Conservation (phyloP, 2,113 vertebrate genomes). For the Stigmatopora argus region DNA sequence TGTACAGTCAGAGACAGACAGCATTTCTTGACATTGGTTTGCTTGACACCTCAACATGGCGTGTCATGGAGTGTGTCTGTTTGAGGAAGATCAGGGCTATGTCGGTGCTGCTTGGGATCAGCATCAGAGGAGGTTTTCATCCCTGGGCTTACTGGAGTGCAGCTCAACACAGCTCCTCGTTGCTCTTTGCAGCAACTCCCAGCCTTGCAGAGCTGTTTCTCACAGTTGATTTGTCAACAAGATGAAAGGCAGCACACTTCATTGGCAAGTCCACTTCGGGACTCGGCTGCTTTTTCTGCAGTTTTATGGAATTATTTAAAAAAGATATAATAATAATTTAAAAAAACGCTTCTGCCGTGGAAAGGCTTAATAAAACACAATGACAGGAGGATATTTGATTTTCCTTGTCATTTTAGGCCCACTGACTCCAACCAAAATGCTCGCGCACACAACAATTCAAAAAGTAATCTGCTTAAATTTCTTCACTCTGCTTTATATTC, state of each 20-base stretch:
- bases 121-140: slow-evolving; percentile 59
- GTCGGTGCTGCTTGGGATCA: slow-evolving; percentile 49
- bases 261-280: slow-evolving; percentile 21
- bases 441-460: slow-evolving; percentile 11
- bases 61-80: slow-evolving; percentile 19
- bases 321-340: slow-evolving; percentile 23
- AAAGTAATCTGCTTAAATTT: slow-evolving; percentile 15
- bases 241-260: slow-evolving; percentile 20
- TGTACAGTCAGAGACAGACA: background rate
- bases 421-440: slow-evolving; percentile 12
- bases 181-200: slow-evolving; percentile 9
- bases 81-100: slow-evolving; percentile 34
- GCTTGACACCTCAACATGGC: slow-evolving; percentile 16
- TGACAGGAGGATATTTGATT: slow-evolving; percentile 19
- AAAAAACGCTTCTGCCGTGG: slow-evolving; percentile 14
- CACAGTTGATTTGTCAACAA: slow-evolving; percentile 40
- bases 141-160: slow-evolving; percentile 49
- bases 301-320: slow-evolving; percentile 23
- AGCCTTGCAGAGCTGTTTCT: slow-evolving; percentile 13
- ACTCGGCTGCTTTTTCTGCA: slow-evolving; percentile 21
- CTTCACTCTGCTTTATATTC: slow-evolving; percentile 24
- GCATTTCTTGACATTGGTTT: slow-evolving; percentile 3
- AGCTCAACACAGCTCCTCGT: slow-evolving; percentile 33
- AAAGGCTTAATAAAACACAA: slow-evolving; percentile 29
- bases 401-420: slow-evolving; percentile 15